phyloP scores from a whole-genome alignment of 2,113 vertebrate species.

The Phalacrocorax carbo region DNA sequence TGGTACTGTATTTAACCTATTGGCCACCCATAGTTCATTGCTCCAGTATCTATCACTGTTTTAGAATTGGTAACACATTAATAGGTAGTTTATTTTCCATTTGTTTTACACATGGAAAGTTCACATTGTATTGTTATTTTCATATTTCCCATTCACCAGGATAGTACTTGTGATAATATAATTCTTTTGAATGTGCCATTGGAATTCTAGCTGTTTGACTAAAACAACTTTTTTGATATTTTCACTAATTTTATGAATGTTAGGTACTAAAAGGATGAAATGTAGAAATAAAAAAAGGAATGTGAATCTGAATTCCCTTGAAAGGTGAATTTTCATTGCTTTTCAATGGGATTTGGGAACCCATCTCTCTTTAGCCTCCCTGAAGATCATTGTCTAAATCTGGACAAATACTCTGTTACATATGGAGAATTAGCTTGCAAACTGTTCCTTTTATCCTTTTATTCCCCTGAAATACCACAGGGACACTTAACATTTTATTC shows the following conservation, averaged over 20 bases:
- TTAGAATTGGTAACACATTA: neutral
- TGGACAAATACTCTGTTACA: conserved; percentile 28
- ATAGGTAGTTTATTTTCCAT: neutral
- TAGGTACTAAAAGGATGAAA: neutral
- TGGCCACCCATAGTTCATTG: neutral
- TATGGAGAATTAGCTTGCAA: conserved; percentile 44
- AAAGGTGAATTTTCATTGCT: neutral
- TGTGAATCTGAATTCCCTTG: neutral
- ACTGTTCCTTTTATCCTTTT: conserved; percentile 46
- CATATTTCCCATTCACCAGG: neutral
- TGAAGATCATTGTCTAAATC: conserved; percentile 27
- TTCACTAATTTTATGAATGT: neutral
- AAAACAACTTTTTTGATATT: neutral
- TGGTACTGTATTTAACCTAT: neutral
- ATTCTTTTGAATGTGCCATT: neutral
- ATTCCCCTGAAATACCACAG: conserved; percentile 36
- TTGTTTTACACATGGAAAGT: neutral
- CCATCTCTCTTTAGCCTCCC: neutral
- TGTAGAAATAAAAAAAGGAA: neutral
- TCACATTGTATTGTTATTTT: neutral
- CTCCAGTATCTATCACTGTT: neutral
- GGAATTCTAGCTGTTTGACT: neutral
- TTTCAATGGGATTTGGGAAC: neutral
- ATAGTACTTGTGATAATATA: neutral
- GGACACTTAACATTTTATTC: conserved; percentile 41